Base-by-base conservation (phyloP, 1,140 invertebrate genomes). In the Contarinia nasturtii region DNA sequence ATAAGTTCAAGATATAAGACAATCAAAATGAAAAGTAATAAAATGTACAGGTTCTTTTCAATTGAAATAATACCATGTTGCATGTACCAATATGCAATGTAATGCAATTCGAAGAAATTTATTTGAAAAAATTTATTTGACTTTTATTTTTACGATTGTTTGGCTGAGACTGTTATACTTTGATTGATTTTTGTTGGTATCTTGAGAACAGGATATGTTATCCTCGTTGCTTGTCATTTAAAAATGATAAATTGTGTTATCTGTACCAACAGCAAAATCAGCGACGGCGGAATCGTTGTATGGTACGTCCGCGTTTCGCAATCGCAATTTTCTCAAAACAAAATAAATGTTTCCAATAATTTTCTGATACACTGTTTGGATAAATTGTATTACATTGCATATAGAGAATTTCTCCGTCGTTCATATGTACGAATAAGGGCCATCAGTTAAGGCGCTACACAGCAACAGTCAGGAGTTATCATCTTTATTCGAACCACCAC, bases 381-480 rank as follows among this genome's bases (percentile, higher is more conserved):
- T 55, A 47, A 57, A 59, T 49, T 60, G 58, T 55, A 52, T 41
- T 52, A 56, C 53, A 56, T 57, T 61, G 54, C 53, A 49, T 53
- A 52, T 51, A 53, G 14, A 55, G 51, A 50, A 55, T 51, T 54
- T 60, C 53, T 62, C 55, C 57, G 60, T 56, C 52, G 63, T 68
- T 70, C 72, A 74, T 64, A 74, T 74, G 68, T 74, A 74, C 67
- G 72, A 74, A 69, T 74, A 74, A 69, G 72, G 72, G 61, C 72
- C 72, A 72, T 94, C 88, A 58, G 88, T 94, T 75, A 93, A 86
- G 80, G 88, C 87, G 83, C 88, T 92, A 89, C 89, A 92, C 73
- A 93, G 82, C 80, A 93, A 83, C 78, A 92, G 88, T 92, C 88
- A 92, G 79, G 88, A 92, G 69, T 87, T 87, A 68, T 90, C 86